These are phyloP conservation scores for Mugil cephalus DNA, from an alignment of 2,113 vertebrate species.

Conservation along the genomic window DNA sequence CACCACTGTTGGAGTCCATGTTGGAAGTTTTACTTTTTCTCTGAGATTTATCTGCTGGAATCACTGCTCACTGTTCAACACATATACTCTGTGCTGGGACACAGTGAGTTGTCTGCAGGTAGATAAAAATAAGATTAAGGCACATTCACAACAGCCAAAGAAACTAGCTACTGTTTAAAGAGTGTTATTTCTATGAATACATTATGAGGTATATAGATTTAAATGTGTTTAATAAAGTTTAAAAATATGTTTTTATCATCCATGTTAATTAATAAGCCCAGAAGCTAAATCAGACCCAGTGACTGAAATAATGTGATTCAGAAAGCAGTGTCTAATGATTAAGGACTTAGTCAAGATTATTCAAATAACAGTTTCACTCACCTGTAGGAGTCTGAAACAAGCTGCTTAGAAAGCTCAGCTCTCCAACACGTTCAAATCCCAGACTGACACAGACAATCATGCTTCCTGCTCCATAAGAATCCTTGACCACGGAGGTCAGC, in stretches of 20 bases:
- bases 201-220: too few species aligned
- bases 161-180: too few species aligned
- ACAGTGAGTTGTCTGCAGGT: too few species aligned
- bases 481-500: conserved; percentile 30
- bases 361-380: conserved; percentile 40
- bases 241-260: too few species aligned
- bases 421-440: conserved; percentile 32
- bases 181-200: too few species aligned
- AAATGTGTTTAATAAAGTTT: too few species aligned
- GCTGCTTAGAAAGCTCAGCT: neutral
- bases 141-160: neutral
- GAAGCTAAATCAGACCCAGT: too few species aligned
- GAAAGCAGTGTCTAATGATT: too few species aligned
- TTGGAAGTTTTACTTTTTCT: conserved; percentile 83
- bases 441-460: conserved; percentile 6
- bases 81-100: neutral
- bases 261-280: too few species aligned
- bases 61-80: conserved; percentile 3
- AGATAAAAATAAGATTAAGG: neutral
- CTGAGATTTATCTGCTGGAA: conserved; percentile 12
- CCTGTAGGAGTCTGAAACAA: conserved; percentile 29
- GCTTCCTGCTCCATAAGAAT: conserved; percentile 23
- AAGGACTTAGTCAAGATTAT: too few species aligned
- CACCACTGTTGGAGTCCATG: conserved; percentile 81
- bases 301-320: too few species aligned